Evolutionary conservation across 2,888 invertebrate species (phyloP).

Genomic region (Caenorhabditis macrosperma): DNA sequence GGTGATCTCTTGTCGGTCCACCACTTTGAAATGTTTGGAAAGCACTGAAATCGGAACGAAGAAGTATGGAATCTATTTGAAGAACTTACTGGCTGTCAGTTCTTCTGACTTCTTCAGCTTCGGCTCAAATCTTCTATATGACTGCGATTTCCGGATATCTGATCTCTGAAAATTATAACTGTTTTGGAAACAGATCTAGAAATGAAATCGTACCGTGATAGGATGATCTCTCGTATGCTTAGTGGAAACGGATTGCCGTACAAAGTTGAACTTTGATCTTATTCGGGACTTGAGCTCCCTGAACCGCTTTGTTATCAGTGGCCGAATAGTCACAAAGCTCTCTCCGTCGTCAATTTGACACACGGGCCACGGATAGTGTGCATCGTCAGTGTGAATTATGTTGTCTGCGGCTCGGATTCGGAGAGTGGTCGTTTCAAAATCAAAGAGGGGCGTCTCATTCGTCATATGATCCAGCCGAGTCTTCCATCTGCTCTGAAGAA

Average conservation of each 20-base stretch:
- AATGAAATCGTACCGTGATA: slow-evolving; percentile 4
- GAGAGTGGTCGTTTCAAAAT: slow-evolving; percentile 10
- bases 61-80: neutral
- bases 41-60: slow-evolving; percentile 9
- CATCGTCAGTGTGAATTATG: slow-evolving; percentile 22
- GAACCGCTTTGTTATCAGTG: slow-evolving; percentile 23
- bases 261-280: slow-evolving; percentile 19
- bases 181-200: no score
- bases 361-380: slow-evolving; percentile 29
- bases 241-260: neutral
- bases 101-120: slow-evolving; percentile 15
- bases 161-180: no score
- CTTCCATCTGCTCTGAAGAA: slow-evolving; percentile 19
- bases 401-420: neutral
- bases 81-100: slow-evolving; percentile 9
- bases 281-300: slow-evolving; percentile 29
- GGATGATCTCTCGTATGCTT: neutral
- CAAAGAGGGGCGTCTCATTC: slow-evolving; percentile 27
- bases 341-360: slow-evolving; percentile 31
- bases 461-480: slow-evolving; percentile 23
- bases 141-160: slow-evolving; percentile 12
- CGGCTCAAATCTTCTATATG: slow-evolving; percentile 39
- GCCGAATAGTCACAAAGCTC: slow-evolving; percentile 38
- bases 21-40: slow-evolving; percentile 32
- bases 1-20: slow-evolving; percentile 3